Conservation (phyloP, 2,113 vertebrate genomes). For the Hassar affinis region DNA sequence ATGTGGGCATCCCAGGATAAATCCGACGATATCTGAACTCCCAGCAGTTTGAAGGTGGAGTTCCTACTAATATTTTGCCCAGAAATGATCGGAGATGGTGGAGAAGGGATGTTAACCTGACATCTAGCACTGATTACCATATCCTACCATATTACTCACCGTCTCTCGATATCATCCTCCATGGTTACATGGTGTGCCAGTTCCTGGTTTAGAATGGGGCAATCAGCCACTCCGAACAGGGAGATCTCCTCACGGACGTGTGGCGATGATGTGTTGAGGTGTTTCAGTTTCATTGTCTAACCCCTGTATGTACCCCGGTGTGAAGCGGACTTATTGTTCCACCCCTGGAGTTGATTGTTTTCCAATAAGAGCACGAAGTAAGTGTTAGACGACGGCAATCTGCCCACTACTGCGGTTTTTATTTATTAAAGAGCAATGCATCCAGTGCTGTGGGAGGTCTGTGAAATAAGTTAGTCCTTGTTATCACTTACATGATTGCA, state of each 20-base stretch:
- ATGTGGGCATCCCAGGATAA: no score
- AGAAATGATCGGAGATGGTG: no score
- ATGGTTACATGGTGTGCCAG: conserved; percentile 74
- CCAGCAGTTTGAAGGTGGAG: no score
- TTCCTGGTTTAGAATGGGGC: conserved; percentile 82
- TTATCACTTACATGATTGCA: background rate
- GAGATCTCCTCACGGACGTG: conserved; percentile 82
- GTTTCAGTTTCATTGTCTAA: no score
- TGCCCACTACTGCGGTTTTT: background rate
- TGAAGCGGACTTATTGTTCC: no score
- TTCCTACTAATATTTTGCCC: no score
- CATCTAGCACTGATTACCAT: no score
- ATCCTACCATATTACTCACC: no score
- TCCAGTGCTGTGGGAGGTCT: background rate
- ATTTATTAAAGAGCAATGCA: background rate
- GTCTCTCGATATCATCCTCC: conserved; percentile 70
- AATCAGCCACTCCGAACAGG: conserved; percentile 87
- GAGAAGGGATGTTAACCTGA: no score
- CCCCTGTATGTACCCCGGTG: background rate
- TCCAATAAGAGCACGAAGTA: background rate
- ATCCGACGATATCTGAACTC: no score
- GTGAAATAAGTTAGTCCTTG: background rate
- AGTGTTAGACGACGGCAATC: background rate
- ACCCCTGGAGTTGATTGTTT: background rate
- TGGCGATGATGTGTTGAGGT: no score